Base-by-base conservation (phyloP, 2,113 vertebrate genomes). In the Sakesphorus luctuosus region DNA sequence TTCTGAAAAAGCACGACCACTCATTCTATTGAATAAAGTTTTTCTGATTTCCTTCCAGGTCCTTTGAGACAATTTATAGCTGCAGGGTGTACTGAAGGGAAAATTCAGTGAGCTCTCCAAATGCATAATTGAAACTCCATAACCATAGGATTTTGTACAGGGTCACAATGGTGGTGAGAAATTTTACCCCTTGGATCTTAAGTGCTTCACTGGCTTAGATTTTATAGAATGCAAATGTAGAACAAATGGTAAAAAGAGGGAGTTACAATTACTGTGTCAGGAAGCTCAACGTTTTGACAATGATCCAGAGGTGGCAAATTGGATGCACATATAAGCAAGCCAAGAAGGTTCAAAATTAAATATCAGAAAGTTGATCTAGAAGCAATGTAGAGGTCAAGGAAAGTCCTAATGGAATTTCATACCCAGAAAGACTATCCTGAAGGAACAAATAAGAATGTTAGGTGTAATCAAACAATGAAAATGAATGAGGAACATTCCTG, bases 21-120 rank as follows among this genome's bases (percentile, higher is more conserved):
- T 75, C 40, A 86, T 83, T 91, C 50, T 79, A 61, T 28, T 58
- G 24, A 86, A 59, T 29, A 90, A 92, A 62, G 17, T 84, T 90
- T 75, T 91, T 92, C 40, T 84, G 77, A 87, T 94, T 95, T 52
- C 31, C 23, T 91, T 95, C 87, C 81, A 94, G 66, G 21, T 89
- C n/a, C 73, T 89, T 92, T 91, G 61, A 91, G 87, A 84, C 31
- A 93, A 94, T 87, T 93, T 93, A 94, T 72, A 82, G 56, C 71
- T 82, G 36, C 62, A 84, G 52, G 23, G 47, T 52, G 8, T 68
- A 84, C 58, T 61, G 69, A 88, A 94, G 24, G 44, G 24, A 96
- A 92, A 86, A 94, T 86, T 78, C 91, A 84, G 46, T 81, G 89
- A 74, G 84, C 56, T 90, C 47, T 83, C 94, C 83, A 90, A 93